phyloP scores from a whole-genome alignment of 2,888 invertebrate genomes.

The Tillus elongatus region DNA sequence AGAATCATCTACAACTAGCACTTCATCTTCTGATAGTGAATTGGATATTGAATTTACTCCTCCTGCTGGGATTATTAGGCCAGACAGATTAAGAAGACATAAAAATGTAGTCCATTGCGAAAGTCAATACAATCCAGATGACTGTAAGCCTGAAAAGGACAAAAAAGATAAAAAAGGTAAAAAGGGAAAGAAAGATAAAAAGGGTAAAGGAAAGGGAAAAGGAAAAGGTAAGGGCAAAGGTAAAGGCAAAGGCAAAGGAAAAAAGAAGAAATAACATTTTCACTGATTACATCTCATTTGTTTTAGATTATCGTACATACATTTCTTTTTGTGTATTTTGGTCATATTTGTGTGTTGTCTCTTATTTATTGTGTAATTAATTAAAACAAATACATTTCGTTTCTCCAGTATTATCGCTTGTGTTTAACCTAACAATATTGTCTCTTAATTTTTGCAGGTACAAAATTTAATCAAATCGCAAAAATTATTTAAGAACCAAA shows the following conservation, averaged over 20 bases:
- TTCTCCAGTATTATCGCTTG: no score
- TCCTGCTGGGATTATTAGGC: slow-evolving; percentile 58
- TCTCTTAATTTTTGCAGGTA: no score
- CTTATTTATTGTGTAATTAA: no score
- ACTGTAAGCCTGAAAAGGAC: slow-evolving; percentile 39
- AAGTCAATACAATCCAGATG: slow-evolving; percentile 52
- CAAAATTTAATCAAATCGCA: no score
- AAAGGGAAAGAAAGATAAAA: slow-evolving; percentile 15
- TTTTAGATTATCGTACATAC: no score
- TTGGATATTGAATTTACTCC: slow-evolving; percentile 65
- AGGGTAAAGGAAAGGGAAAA: slow-evolving; percentile 18
- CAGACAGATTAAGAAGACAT: slow-evolving; percentile 43
- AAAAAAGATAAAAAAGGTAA: slow-evolving; percentile 14
- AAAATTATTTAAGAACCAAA: no score
- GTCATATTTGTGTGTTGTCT: background rate
- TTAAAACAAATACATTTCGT: no score
- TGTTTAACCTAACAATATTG: no score
- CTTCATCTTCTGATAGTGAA: slow-evolving; percentile 50
- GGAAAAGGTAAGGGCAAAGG: slow-evolving; percentile 10
- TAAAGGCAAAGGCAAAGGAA: slow-evolving; percentile 17
- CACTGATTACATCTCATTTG: no score
- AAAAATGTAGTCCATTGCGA: slow-evolving; percentile 47
- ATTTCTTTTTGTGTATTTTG: background rate
- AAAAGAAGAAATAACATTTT: slow-evolving; percentile 18
- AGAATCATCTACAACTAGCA: slow-evolving; percentile 40